Base-by-base conservation (phyloP, 2,888 invertebrate genomes). In the Lithophane ornitopus region DNA sequence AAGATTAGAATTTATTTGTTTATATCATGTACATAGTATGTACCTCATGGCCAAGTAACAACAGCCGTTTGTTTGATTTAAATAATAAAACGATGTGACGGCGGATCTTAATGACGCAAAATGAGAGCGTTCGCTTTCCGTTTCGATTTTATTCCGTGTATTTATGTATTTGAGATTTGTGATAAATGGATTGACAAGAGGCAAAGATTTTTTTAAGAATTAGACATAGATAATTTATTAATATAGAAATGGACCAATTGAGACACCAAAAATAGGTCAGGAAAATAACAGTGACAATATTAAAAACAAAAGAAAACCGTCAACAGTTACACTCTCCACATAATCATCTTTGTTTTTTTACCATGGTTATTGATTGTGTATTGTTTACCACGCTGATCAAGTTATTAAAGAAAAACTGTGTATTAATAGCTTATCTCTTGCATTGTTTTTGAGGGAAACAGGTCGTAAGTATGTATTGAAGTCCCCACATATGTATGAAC, bases 351-450 rank as follows among this genome's bases (percentile, higher is more conserved):
- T 56, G 22, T 71, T 28, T 52, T 56, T 26, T 71, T 28, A 34
- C 3, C 59, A 71, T 61, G 26, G 16, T 59, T 59, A 71, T 44
- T 28, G 66, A 66, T 69, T 82, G 82, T 77, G 19, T 67, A 61
- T 65, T 58, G 46, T 54, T 77, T 81, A 34, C 77, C 82, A 81
- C 78, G 81, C 12, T 52, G 65, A 72, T 72, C 78, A 69, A 80
- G 41, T 26, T 14, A 71, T 69, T 59, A n/a, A n/a, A 68, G 68
- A 81, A 80, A 80, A 71, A 70, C 46, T 39, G 2, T 41, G 3
- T 63, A 9, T 63, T 62, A 39, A n/a, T 0, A 44, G 76, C 39
- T 81, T 22, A 81, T 70, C 69, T 80, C 75, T 61, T 67, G 12
- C 59, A 82, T 77, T 81, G 71, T 82, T 49, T 46, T 46, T 56